These are phyloP conservation scores for Pseudococcus jackbeardsleyi DNA, from an alignment of 2,888 invertebrate genomes.

Conservation along the genomic window DNA sequence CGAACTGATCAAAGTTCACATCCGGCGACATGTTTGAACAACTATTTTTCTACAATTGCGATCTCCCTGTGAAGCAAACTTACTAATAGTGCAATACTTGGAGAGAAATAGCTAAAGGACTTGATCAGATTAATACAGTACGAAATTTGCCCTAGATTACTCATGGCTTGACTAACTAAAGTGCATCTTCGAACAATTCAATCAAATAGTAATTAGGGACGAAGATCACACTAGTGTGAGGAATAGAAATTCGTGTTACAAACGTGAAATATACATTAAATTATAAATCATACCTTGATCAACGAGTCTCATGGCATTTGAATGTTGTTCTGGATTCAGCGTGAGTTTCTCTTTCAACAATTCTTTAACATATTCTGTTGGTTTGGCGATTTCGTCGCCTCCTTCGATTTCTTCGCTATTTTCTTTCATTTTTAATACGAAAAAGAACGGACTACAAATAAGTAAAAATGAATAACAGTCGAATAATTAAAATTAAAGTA, in stretches of 20 bases:
- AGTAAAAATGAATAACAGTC: not conserved
- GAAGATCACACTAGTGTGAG: not conserved
- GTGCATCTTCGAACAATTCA: not conserved
- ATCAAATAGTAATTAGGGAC: too few relatives aligned
- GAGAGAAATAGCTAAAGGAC: too few relatives aligned
- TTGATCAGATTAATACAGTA: too few relatives aligned
- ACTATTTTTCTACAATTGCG: too few relatives aligned
- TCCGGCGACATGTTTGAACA: too few relatives aligned
- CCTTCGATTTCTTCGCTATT: conserved; percentile 57
- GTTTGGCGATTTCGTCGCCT: conserved; percentile 46
- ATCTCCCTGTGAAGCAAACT: too few relatives aligned
- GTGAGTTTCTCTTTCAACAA: conserved; percentile 68
- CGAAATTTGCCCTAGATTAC: too few relatives aligned
- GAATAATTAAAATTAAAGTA: not conserved
- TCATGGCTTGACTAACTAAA: too few relatives aligned
- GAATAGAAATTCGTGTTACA: not conserved
- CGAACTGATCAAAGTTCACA: too few relatives aligned
- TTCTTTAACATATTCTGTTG: conserved; percentile 68
- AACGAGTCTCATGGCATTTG: conserved; percentile 68
- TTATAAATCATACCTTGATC: conserved; percentile 66
- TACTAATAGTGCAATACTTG: too few relatives aligned
- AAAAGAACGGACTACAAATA: not conserved
- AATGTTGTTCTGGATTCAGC: conserved; percentile 67
- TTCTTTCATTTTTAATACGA: conserved; percentile 46
- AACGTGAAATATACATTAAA: not conserved